A percentile compares a stretch with the other conserved stretches of the same genome.
Conservation (phyloP, 2,888 invertebrate species). For the Drosophila lacicola region DNA sequence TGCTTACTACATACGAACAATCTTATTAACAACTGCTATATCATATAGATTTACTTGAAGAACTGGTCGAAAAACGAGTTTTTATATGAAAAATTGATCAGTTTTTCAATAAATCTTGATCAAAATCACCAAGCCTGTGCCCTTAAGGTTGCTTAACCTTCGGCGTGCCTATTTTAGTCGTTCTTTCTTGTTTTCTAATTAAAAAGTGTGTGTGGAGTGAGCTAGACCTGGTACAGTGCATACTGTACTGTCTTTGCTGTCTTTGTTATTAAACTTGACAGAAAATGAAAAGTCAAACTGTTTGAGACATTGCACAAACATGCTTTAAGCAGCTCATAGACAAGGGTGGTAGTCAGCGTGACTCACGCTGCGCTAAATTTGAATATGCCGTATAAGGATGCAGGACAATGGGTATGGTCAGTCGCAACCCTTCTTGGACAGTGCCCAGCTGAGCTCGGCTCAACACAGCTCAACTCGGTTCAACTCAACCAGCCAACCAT, state of each 20-base stretch:
- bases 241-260: conserved; percentile 18
- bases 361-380: conserved; percentile 70
- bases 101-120: no score
- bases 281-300: conserved; percentile 82
- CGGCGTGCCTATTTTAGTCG: no score
- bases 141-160: no score
- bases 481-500: conserved; percentile 35
- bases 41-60: no score
- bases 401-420: conserved; percentile 36
- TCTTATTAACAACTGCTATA: no score
- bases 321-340: conserved; percentile 61
- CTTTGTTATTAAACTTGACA: conserved; percentile 59
- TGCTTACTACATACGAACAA: no score
- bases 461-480: conserved; percentile 17
- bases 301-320: conserved; percentile 78
- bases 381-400: conserved; percentile 48
- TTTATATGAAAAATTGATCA: no score
- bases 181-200: conserved; percentile 53
- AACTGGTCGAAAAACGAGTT: no score
- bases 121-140: no score
- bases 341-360: conserved; percentile 39
- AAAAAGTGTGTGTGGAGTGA: conserved; percentile 43
- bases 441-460: conserved; percentile 39
- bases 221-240: conserved; percentile 3
- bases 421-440: conserved; percentile 66